A percentile compares a stretch with the other conserved stretches of the same genome.
Conservation (phyloP, 2,888 invertebrate genomes). For the Penaeus monodon region DNA sequence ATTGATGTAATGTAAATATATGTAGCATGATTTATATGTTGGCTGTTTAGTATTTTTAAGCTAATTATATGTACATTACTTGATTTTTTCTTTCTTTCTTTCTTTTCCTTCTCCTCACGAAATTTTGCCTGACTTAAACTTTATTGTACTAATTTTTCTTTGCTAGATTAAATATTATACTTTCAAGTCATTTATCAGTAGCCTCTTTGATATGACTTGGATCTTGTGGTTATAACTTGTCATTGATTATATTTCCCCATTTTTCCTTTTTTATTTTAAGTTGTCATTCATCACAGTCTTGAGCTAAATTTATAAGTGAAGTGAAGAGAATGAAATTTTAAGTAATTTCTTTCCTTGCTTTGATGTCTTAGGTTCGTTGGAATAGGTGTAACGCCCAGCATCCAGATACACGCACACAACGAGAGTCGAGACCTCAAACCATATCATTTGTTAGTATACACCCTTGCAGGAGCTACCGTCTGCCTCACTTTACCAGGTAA, state of each 20-base stretch:
- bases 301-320: too few species aligned
- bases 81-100: too few species aligned
- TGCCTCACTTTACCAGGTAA: conserved; percentile 87
- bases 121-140: too few species aligned
- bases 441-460: conserved; percentile 83
- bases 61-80: too few species aligned
- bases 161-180: neutral
- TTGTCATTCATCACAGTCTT: neutral
- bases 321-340: too few species aligned
- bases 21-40: too few species aligned
- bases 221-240: neutral
- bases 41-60: too few species aligned
- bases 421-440: conserved; percentile 29
- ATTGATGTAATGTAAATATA: too few species aligned
- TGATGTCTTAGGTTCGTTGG: conserved; percentile 47
- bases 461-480: conserved; percentile 86
- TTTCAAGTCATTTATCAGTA: neutral
- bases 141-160: too few species aligned
- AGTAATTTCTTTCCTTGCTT: too few species aligned
- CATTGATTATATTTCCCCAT: neutral
- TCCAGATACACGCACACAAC: conserved; percentile 31
- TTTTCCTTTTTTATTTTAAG: neutral
- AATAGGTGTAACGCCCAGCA: conserved; percentile 40
- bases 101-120: too few species aligned
- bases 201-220: neutral